Evolutionary conservation across 92 coral and sea anemone genomes (phyloP).

Genomic region (Chrysogorgia sp.): DNA sequence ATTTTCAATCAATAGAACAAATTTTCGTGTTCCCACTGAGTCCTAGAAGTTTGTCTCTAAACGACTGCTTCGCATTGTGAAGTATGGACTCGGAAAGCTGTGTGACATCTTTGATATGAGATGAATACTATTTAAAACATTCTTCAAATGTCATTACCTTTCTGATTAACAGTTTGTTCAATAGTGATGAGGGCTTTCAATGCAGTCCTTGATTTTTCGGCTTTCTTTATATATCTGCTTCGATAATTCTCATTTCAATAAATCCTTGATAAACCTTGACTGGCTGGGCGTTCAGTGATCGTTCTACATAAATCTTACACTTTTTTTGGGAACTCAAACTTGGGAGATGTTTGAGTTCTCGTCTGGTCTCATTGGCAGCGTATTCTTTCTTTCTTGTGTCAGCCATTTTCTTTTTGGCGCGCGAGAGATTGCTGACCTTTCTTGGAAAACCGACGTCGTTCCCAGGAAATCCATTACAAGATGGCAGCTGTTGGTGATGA

Average conservation of each 20-base stretch:
- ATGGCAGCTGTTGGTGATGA: neutral
- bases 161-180: neutral
- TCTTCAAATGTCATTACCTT: slow-evolving; percentile 25
- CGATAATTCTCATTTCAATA: neutral
- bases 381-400: neutral
- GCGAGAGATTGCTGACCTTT: no score
- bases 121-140: slow-evolving; percentile 4
- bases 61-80: slow-evolving; percentile 13
- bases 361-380: neutral
- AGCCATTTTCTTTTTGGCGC: no score
- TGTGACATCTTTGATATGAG: slow-evolving; percentile 12
- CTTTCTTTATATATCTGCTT: neutral
- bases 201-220: neutral
- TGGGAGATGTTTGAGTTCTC: neutral
- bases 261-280: neutral
- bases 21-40: neutral
- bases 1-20: neutral
- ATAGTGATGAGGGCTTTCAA: slow-evolving; percentile 1
- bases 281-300: slow-evolving; percentile 6
- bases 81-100: neutral
- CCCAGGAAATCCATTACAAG: neutral
- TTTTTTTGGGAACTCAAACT: neutral
- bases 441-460: no score
- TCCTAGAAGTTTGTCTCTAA: slow-evolving; percentile 16
- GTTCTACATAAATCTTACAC: neutral